Evolutionary conservation across 2,113 vertebrate species (phyloP), one percentile per base, ranked within the genome.

Genomic region (Lophura nycthemera): DNA sequence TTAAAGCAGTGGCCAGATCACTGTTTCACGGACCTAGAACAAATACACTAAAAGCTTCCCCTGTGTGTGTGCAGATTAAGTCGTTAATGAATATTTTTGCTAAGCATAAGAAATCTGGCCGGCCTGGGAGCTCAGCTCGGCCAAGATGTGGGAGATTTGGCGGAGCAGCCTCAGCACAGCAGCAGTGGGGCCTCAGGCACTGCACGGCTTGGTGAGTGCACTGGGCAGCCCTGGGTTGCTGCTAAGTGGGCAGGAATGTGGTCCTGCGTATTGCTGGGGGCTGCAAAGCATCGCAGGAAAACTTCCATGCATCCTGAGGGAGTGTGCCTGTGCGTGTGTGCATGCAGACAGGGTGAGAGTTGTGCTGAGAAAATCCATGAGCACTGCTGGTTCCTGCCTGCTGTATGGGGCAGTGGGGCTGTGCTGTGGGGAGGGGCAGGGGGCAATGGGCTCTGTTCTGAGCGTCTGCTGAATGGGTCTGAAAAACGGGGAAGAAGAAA

Each of bases 41-140:
- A 97, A 96, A 97, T 52, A 83, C 94, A 21, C 88, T 87, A 74
- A 95, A 93, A 93, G 88, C 95, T 85, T 94, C 93, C 88, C 92
- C 84, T 77, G 80, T 84, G 85, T 89, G 85, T 15, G 65, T 0
- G 8, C 72, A 92, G 95, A 97, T 90, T 95, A 96, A 96, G 93
- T 94, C 76, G 34, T 90, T 96, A 96, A 96, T 96, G 92, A 92
- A 91, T 96, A 93, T 81, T 84, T 96, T 94, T 75, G 73, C 83
- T 90, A 84, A 95, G 83, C 91, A 93, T 92, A 89, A 96, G 86
- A 92, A 88, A 85, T 82, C 90, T 92, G 92, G 93, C 85, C 73
- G 87, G 38, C 2, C 75, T 30, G 52, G 73, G 95, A 89, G 69
- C 76, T n/a, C 72, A 10, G 82, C 90, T 96, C 86, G 81, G 91